Evolutionary conservation across 1,140 invertebrate species (phyloP).

Genomic region (Drosophila subobscura): DNA sequence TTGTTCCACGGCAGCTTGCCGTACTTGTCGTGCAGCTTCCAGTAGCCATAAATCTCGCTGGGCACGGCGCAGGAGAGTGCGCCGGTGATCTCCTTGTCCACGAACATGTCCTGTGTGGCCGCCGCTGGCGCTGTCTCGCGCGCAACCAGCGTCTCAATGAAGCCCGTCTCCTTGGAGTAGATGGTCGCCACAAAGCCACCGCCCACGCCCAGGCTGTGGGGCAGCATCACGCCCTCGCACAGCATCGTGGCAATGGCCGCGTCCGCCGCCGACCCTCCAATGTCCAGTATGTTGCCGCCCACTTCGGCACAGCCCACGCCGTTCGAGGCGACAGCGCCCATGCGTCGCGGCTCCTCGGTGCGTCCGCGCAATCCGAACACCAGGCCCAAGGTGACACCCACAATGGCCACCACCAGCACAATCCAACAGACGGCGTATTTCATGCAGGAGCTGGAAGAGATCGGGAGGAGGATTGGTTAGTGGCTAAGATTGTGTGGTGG

Average conservation of each 20-base stretch:
- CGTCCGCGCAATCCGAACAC: conserved; percentile 54
- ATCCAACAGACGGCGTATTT: conserved; percentile 68
- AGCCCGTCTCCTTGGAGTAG: conserved; percentile 87
- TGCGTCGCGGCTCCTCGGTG: conserved; percentile 34
- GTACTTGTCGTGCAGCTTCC: conserved; percentile 90
- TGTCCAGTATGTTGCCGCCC: conserved; percentile 88
- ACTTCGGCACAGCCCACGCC: conserved; percentile 89
- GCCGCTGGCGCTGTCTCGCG: conserved; percentile 91
- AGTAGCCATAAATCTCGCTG: conserved; percentile 95
- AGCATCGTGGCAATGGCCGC: conserved; percentile 94
- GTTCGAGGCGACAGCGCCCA: conserved; percentile 91
- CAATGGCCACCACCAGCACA: conserved; percentile 49
- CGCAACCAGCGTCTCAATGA: conserved; percentile 89
- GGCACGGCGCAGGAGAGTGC: conserved; percentile 94
- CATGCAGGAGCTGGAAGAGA: conserved; percentile 39
- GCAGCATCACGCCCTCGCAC: conserved; percentile 93
- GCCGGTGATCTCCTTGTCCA: conserved; percentile 84
- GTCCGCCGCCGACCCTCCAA: conserved; percentile 93
- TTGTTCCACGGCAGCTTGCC: conserved; percentile 91
- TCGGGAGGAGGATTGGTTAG: too few species aligned
- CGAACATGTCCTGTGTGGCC: conserved; percentile 89
- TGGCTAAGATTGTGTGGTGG: too few species aligned
- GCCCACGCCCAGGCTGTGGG: conserved; percentile 94
- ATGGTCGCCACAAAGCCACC: conserved; percentile 94
- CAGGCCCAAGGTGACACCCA: conserved; percentile 59